A percentile compares a stretch with the other conserved stretches of the same genome.
phyloP scores from a whole-genome alignment of 2,113 vertebrate species.

The human region DNA sequence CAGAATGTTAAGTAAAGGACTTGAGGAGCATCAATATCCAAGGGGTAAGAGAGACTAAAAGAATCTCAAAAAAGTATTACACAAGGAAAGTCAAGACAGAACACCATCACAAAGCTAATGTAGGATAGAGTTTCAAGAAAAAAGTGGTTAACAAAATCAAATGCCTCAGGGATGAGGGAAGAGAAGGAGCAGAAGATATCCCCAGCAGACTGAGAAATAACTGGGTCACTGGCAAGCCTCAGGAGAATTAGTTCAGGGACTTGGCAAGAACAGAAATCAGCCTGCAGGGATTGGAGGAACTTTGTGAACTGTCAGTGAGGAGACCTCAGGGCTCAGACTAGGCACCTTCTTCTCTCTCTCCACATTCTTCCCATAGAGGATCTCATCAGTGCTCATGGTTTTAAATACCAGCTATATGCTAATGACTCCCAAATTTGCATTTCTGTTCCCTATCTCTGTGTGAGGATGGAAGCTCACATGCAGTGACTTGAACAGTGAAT shows the following conservation, averaged over 20 bases:
- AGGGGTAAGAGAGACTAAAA: background rate
- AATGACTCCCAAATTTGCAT: background rate
- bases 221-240: background rate
- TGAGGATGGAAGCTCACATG: background rate
- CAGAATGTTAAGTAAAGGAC: background rate
- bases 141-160: background rate
- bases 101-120: background rate
- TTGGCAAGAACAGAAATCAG: background rate
- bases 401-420: background rate
- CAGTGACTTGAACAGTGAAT: background rate
- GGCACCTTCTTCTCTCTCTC: background rate
- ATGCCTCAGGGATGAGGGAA: background rate
- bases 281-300: background rate
- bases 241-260: background rate
- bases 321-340: background rate
- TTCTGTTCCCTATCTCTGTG: background rate
- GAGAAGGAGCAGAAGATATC: background rate
- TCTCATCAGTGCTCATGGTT: background rate
- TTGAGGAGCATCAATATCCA: background rate
- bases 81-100: background rate
- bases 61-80: background rate
- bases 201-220: background rate
- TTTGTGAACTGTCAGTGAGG: background rate
- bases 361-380: background rate
- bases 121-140: background rate